Evolutionary conservation across 1,140 invertebrate genomes (phyloP), one percentile per base, ranked within the genome.

Genomic region (Tribolium castaneum): DNA sequence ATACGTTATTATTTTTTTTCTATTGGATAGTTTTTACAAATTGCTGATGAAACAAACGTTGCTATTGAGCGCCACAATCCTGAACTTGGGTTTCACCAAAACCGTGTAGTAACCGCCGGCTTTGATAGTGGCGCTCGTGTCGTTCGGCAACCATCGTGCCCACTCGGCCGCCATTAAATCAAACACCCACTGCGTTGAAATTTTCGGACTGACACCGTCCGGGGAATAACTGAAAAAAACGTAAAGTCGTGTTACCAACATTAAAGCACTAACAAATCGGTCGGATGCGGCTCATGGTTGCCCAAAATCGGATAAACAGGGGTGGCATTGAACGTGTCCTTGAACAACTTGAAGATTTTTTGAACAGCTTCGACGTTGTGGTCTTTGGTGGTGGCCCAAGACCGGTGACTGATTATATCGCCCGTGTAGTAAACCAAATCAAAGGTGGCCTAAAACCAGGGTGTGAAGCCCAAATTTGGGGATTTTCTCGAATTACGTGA

Each of bases 221-320:
- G 78, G 74, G 6, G 79, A 77, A 62, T 72, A 80, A 56, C 77
- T 82, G 77, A 50, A 80, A 80, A 49, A 72, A 72, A 10, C 14
- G 50, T 56, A 16, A 22, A 12, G 30, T 45, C 45, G n/a, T n/a
- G n/a, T 35, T 45, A 10, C 13, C 3, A 9, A 59, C 34, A 66
- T 77, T 49, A 39, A 19, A 71, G 9, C 6, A 81, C 90, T 91
- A 87, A 96, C 93, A 92, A 91, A 87, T 97, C 96, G 6, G 93
- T 89, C 2, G 96, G 96, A 87, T 94, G 91, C 59, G 94, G 90
- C 87, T 98, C 96, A 81, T 98, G 96, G 85, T 98, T 98, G 30
- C 96, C 96, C 51, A 98, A 86, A 50, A 92, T 90, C 6, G 94
- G 91, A 84, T 92, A 92, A 3, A 98, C 88, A 0, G 89, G 87